These are phyloP conservation scores for Muscina levida DNA, from an alignment of 2,888 invertebrate species.

Conservation along the genomic window DNA sequence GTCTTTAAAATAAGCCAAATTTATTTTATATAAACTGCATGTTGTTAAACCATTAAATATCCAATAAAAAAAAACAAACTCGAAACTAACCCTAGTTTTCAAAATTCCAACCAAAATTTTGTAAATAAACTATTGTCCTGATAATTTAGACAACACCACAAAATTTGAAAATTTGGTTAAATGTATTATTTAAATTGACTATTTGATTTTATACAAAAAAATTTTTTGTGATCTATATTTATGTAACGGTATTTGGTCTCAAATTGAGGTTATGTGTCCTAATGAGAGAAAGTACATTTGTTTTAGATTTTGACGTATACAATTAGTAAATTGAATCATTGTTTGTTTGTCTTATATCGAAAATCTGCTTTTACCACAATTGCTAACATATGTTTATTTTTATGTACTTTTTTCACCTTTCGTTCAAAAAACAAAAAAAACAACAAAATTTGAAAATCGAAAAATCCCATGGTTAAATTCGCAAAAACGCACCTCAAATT, in stretches of 20 bases:
- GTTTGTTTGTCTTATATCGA: conserved; percentile 39
- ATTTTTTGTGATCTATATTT: neutral
- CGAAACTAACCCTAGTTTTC: conserved; percentile 32
- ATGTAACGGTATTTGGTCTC: conserved; percentile 49
- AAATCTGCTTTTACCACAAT: conserved; percentile 7
- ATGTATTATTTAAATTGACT: neutral
- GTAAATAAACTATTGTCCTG: conserved; percentile 58
- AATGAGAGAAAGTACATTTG: conserved; percentile 47
- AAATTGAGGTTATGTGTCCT: conserved; percentile 19
- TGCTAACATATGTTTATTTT: conserved; percentile 65
- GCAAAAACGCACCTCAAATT: conserved; percentile 58
- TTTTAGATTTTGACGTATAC: conserved; percentile 38
- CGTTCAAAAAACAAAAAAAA: conserved; percentile 36
- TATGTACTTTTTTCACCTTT: conserved; percentile 55
- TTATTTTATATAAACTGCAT: conserved; percentile 22
- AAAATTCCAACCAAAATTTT: conserved; percentile 69
- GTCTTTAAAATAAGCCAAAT: conserved; percentile 14
- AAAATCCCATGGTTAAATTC: conserved; percentile 45
- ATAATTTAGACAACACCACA: neutral
- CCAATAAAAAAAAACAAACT: no score
- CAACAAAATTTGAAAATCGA: conserved; percentile 4
- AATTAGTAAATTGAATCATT: conserved; percentile 18
- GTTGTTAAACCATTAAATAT: neutral
- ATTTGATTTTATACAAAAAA: neutral
- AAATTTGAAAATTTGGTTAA: neutral